Conservation (phyloP, 2,113 vertebrate genomes). For the Morone chrysops region DNA sequence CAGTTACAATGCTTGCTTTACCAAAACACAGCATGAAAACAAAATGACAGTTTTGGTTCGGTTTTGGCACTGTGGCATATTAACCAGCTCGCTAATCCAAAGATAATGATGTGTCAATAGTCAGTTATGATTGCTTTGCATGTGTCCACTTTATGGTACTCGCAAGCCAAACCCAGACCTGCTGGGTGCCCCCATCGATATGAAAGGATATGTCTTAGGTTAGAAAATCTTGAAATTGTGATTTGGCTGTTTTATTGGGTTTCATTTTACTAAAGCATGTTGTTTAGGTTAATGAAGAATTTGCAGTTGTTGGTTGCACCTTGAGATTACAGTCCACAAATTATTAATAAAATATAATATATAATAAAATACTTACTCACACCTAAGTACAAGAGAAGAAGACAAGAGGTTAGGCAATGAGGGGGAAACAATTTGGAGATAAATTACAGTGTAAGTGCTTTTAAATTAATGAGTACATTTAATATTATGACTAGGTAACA, state of each 20-base stretch:
- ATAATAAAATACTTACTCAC: not conserved
- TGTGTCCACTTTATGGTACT: not conserved
- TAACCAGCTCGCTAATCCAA: not conserved
- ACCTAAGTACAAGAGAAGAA: not conserved
- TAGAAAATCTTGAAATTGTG: not conserved
- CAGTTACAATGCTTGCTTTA: not conserved
- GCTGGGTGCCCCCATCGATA: not conserved
- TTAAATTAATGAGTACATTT: not conserved
- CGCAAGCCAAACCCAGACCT: not conserved
- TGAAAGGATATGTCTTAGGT: not conserved
- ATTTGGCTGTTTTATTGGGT: too few relatives aligned
- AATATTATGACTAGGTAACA: not conserved
- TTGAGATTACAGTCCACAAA: too few relatives aligned
- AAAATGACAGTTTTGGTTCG: slow-evolving; percentile 7
- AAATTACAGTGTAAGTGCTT: too few relatives aligned
- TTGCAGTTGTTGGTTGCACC: too few relatives aligned
- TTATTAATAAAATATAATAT: too few relatives aligned
- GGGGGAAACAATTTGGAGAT: too few relatives aligned
- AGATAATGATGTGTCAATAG: slow-evolving; percentile 9
- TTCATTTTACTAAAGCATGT: not conserved
- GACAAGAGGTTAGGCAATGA: not conserved
- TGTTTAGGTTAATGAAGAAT: not conserved
- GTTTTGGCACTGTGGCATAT: not conserved
- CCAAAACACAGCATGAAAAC: not conserved
- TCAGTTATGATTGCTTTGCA: slow-evolving; percentile 6